Evolutionary conservation across 2,888 invertebrate genomes (phyloP), one percentile per base, ranked within the genome.

Genomic region (Lasioglossum lativentre): DNA sequence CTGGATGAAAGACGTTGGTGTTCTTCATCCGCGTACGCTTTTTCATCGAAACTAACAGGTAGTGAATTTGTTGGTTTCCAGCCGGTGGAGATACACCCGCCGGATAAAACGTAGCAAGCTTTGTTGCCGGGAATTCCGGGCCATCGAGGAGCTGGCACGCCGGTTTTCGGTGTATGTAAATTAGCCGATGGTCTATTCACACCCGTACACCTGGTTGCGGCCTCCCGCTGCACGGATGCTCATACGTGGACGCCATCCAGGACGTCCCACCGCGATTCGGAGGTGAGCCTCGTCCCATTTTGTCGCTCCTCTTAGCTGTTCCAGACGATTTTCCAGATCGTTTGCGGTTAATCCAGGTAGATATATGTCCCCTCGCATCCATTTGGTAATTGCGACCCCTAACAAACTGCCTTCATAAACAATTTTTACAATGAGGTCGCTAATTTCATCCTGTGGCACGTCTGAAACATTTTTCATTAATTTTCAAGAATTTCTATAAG

Each of bases 141-240:
- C 77, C 87, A 79, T 82, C 85, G 85, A 86, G 84, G 76, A 82
- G 86, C 86, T 86, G 85, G 83, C 87, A 80, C 86, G 88, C 86
- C 84, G 89, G 90, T 92, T 91, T 70, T 92, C 88, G 91, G 93
- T 86, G 80, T 93, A 93, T 93, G 93, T 90, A 93, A 93, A 93
- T 93, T 93, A 92, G 88, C 90, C 89, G 90, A 89, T 91, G 90
- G 91, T 90, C 90, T 91, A 93, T 93, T 92, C 92, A 93, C 88
- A 86, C 89, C 83, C 85, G 91, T 92, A 91, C 93, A 93, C 92
- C 92, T 93, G 93, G 93, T 89, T 89, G 88, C 79, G 90, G 90
- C 91, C 92, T 93, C 92, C 91, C 90, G 92, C 93, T 92, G 92
- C 89, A 92, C 86, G 77, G 77, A 79, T 86, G 81, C 80, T 47